phyloP scores from a whole-genome alignment of 2,113 vertebrate species.

The Cyphomyrus plagiostoma region DNA sequence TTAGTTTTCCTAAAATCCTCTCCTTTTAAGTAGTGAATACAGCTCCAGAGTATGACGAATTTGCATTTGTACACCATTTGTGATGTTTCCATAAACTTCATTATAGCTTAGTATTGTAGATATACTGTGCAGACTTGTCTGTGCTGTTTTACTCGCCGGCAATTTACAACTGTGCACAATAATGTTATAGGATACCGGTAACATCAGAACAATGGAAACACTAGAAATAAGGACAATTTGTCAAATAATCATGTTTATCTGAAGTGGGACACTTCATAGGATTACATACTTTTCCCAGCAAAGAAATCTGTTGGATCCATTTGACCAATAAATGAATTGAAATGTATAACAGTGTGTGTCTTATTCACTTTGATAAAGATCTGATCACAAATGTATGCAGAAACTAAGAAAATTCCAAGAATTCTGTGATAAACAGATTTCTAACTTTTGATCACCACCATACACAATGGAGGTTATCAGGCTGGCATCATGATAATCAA shows the following conservation, averaged over 20 bases:
- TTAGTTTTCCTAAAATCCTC: not conserved
- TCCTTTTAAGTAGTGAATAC: not conserved
- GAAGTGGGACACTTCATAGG: not conserved
- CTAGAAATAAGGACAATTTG: not conserved
- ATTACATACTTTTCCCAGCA: not conserved
- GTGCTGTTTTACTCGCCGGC: not conserved
- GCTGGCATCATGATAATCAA: not conserved
- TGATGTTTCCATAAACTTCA: not conserved
- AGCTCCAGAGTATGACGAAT: not conserved
- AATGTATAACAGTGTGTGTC: not conserved
- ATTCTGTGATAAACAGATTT: not conserved
- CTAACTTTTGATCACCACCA: not conserved
- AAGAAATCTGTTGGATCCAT: not conserved
- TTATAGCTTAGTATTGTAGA: not conserved
- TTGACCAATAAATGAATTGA: not conserved
- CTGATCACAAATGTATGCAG: not conserved
- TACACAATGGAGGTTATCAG: not conserved
- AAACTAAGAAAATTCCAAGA: not conserved
- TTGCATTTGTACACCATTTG: not conserved
- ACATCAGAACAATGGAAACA: not conserved
- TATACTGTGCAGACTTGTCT: too few relatives aligned
- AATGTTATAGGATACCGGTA: not conserved
- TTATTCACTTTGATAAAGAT: not conserved
- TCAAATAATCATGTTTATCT: not conserved
- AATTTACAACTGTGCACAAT: not conserved